Evolutionary conservation across 2,797 vertebrate genomes (phyloP).

Genomic region (Sebastes melanostomus): DNA sequence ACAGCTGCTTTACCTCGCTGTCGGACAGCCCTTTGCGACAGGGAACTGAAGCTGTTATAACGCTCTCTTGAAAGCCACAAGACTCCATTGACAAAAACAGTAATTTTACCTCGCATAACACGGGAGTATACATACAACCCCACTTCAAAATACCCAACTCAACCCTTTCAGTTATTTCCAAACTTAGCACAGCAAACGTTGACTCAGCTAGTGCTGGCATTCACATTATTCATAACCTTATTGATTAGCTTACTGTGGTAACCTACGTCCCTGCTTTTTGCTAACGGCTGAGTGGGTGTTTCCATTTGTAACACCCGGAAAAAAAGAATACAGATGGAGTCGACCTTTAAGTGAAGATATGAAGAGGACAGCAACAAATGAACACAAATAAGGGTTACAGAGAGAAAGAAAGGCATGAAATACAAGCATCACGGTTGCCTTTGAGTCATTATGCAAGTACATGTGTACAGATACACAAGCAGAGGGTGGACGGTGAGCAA

Average conservation of each 20-base stretch:
- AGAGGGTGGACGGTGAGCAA: not conserved
- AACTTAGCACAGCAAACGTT: not conserved
- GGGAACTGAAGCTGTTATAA: not conserved
- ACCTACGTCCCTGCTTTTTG: not conserved
- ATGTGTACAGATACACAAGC: not conserved
- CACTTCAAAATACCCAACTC: not conserved
- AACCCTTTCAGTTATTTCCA: not conserved
- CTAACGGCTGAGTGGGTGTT: not conserved
- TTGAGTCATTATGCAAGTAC: conserved; percentile 21
- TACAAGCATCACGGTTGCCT: not conserved
- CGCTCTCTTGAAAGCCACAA: not conserved
- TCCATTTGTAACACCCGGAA: not conserved
- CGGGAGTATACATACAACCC: not conserved
- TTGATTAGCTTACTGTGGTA: not conserved
- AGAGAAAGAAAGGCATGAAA: conserved; percentile 1
- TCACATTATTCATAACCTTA: not conserved
- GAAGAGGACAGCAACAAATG: not conserved
- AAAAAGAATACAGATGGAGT: not conserved
- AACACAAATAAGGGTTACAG: not conserved
- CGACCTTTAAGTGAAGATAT: conserved; percentile 19
- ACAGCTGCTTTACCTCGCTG: too few relatives aligned
- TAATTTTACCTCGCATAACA: not conserved
- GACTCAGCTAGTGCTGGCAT: not conserved
- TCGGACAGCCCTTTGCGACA: too few relatives aligned
- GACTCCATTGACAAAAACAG: not conserved